These are phyloP conservation scores for Nymphalis urticae DNA, from an alignment of 2,888 invertebrate species.

Conservation along the genomic window DNA sequence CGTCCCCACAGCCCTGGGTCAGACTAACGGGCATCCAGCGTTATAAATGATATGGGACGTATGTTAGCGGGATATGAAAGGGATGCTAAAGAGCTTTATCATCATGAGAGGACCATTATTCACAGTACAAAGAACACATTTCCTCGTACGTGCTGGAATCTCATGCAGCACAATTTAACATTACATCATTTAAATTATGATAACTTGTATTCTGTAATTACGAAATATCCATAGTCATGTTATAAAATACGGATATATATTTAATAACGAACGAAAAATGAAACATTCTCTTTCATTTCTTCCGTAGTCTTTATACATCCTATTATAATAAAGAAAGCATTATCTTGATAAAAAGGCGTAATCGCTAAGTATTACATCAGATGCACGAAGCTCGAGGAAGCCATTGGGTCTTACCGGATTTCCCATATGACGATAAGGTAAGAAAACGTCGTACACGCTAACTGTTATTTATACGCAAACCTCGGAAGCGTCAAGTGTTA, in stretches of 20 bases:
- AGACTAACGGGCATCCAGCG: slow-evolving; percentile 33
- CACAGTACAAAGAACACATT: slow-evolving; percentile 16
- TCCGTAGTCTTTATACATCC: slow-evolving; percentile 18
- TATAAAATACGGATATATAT: background rate
- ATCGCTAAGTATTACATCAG: slow-evolving; percentile 25
- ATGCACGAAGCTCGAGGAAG: slow-evolving; percentile 27
- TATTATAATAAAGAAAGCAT: slow-evolving; percentile 8
- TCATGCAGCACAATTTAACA: slow-evolving; percentile 11
- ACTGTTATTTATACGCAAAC: slow-evolving; percentile 11
- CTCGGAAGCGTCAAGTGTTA: slow-evolving; percentile 31
- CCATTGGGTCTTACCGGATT: slow-evolving; percentile 30
- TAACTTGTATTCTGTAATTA: background rate
- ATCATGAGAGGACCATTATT: slow-evolving; percentile 28
- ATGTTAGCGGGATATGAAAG: slow-evolving; percentile 32
- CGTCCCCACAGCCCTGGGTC: slow-evolving; percentile 38
- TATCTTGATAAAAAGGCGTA: slow-evolving; percentile 28
- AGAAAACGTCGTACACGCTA: slow-evolving; percentile 11
- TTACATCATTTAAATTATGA: background rate
- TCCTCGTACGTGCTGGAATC: slow-evolving; percentile 22
- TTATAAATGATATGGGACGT: slow-evolving; percentile 31
- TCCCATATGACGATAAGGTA: slow-evolving; percentile 30
- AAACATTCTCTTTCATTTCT: slow-evolving; percentile 16
- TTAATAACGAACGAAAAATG: slow-evolving; percentile 8
- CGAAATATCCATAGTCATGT: background rate
- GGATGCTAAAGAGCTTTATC: slow-evolving; percentile 30